Base-by-base conservation (phyloP, 2,797 vertebrate species). In the Macrochelys suwanniensis region DNA sequence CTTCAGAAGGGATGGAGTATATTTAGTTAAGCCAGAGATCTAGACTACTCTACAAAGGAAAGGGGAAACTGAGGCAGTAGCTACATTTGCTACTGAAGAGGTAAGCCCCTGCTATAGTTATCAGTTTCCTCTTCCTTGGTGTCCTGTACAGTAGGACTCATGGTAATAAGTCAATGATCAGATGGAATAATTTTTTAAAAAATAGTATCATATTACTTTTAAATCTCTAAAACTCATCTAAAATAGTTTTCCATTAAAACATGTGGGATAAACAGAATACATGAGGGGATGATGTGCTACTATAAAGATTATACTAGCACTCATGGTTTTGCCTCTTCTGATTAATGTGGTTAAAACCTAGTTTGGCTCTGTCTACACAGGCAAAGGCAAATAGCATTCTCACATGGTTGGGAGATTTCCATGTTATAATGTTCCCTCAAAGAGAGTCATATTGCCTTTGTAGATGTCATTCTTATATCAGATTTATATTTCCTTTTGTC, bases 401-500 rank as follows among this genome's bases (percentile, higher is more conserved):
- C 19, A 57, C 80, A 33, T 65, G 25, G 1, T 89, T n/a, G 61
- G 53, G 42, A 90, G 71, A 85, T 51, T 65, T 81, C 16, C 85
- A 13, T 45, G 4, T 83, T 85, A 42, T 7, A 33, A 31, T 4
- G 11, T 85, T 95, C 85, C 77, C 89, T n/a, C 31, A 51, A 37
- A 59, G 92, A 81, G 61, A 5, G 42, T 87, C 74, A n/a, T 7
- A 65, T 42, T 80, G n/a, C 77, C 3, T 77, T 49, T 85, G 89
- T 88, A 80, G 47, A 33, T 42, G 0, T 19, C 80, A 79, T 91
- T 95, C 23, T 71, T 88, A 5, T 71, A 45, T 81, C 92, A 85
- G 50, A 76, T 89, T 28, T 65, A 15, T 1, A 82, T 95, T 94
- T 78, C 25, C 59, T 86, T 80, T 95, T 88, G 31, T 87, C 68